Evolutionary conservation across 2,888 invertebrate genomes (phyloP).

Genomic region (Apeira syringaria): DNA sequence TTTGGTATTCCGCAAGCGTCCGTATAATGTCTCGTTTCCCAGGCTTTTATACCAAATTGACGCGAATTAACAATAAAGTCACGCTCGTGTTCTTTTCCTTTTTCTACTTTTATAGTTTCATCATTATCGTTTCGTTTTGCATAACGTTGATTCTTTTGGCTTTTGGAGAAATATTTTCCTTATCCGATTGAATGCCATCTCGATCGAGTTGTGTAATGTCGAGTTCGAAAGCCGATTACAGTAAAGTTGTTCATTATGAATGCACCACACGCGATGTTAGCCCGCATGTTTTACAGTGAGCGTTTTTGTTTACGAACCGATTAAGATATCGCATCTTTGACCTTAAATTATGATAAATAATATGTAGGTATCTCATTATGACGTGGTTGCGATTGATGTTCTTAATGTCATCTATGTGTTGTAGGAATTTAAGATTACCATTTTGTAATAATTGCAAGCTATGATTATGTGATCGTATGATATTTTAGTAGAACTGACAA

Average conservation of each 20-base stretch:
- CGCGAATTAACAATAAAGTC: constrained; percentile 29
- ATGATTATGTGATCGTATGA: constrained; percentile 24
- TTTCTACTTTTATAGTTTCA: constrained; percentile 14
- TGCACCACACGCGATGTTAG: constrained; percentile 54
- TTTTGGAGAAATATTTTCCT: neutral
- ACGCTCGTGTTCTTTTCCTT: constrained; percentile 20
- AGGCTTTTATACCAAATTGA: constrained; percentile 29
- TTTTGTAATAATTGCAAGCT: too few relatives aligned
- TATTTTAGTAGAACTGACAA: constrained; percentile 41
- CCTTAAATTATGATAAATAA: constrained; percentile 30
- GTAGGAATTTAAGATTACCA: too few relatives aligned
- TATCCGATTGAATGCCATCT: constrained; percentile 19
- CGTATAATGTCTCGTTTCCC: constrained; percentile 31
- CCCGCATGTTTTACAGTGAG: constrained; percentile 58
- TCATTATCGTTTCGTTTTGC: constrained; percentile 7
- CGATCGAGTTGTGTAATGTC: constrained; percentile 24
- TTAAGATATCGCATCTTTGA: constrained; percentile 40
- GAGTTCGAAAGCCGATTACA: constrained; percentile 45
- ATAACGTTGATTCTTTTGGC: constrained; percentile 4
- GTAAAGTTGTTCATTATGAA: constrained; percentile 43
- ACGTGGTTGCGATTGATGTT: too few relatives aligned
- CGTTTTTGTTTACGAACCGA: constrained; percentile 51
- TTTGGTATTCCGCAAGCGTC: constrained; percentile 29
- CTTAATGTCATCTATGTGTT: too few relatives aligned
- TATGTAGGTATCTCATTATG: neutral